Base-by-base conservation (phyloP, 2,888 invertebrate genomes). In the Pseudococcus jackbeardsleyi region DNA sequence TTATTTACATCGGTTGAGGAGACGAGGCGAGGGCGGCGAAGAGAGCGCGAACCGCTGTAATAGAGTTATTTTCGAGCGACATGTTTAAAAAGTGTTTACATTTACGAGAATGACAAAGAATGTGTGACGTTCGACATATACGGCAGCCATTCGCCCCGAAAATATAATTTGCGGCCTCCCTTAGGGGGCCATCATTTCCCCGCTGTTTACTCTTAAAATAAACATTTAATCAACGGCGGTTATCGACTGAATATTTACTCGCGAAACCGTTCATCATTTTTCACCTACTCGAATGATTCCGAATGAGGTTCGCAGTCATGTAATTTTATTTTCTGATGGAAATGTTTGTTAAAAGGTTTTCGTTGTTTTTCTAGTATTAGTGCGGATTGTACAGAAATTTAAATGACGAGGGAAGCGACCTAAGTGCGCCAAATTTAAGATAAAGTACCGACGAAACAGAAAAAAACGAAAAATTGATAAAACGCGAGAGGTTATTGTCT, bases 291-390 rank as follows among this genome's bases (percentile, higher is more conserved):
- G 85, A 85, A 85, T 33, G 42, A 85, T 85, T 85, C 64, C 64
- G 85, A 50, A 84, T 59, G 64, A 85, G 85, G 85, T 85, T 85
- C 59, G 64, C 85, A 54, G 85, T 85, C 85, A 54, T 85, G 85
- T 85, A 85, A 85, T 85, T 85, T 85, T 85, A 85, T 59, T 85
- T 85, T 85, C 85, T 26, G 54, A 85, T 64, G 85, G 50, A 85
- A 85, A 85, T 85, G 85, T 85, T 85, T 85, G 85, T 64, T 85
- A 85, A 85, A 85, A 85, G 85, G 85, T 85, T 85, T 85, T 85
- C 85, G 85, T 85, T 85, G 85, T 85, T 85, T 85, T 85, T 85
- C 39, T 46, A 42, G 79, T 82, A 82, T 82, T 82, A 82, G 79
- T 46, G 79, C 79, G 79, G 46, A 46, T 82, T 33, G 79, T 22